Conservation (phyloP, 2,797 vertebrate species). For the Falco peregrinus region DNA sequence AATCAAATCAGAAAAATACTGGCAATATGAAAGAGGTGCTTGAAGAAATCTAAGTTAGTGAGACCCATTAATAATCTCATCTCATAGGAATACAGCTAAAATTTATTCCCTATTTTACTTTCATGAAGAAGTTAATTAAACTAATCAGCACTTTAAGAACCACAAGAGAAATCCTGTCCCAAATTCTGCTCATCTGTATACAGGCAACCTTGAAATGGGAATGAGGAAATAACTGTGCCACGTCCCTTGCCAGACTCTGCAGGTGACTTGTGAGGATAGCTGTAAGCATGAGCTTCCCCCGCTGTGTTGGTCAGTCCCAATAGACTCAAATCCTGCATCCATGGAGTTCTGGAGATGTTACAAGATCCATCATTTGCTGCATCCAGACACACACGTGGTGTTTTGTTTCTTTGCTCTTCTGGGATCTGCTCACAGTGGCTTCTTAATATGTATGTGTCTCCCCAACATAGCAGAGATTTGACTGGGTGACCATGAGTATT, state of each 20-base stretch:
- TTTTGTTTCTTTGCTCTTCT: background rate
- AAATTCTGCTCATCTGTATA: constrained; percentile 43
- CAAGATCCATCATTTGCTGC: background rate
- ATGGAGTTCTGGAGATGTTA: background rate
- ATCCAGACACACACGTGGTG: background rate
- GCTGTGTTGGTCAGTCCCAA: background rate
- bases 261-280: background rate
- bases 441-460: background rate
- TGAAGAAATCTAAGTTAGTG: constrained; percentile 30
- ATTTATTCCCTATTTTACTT: constrained; percentile 60
- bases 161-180: constrained; percentile 56
- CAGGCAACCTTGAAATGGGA: constrained; percentile 25
- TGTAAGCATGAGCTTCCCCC: background rate
- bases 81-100: constrained; percentile 37
- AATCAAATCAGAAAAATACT: constrained; percentile 40
- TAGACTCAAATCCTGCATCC: background rate
- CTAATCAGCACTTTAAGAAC: constrained; percentile 50
- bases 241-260: background rate
- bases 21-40: constrained; percentile 34
- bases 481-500: background rate
- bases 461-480: background rate
- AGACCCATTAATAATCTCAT: constrained; percentile 19
- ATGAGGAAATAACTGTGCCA: background rate
- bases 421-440: background rate
- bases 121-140: constrained; percentile 68